These are phyloP conservation scores for Echinarachnius parma DNA, from an alignment of 53 echinoderm and acorn worm species.

Conservation along the genomic window DNA sequence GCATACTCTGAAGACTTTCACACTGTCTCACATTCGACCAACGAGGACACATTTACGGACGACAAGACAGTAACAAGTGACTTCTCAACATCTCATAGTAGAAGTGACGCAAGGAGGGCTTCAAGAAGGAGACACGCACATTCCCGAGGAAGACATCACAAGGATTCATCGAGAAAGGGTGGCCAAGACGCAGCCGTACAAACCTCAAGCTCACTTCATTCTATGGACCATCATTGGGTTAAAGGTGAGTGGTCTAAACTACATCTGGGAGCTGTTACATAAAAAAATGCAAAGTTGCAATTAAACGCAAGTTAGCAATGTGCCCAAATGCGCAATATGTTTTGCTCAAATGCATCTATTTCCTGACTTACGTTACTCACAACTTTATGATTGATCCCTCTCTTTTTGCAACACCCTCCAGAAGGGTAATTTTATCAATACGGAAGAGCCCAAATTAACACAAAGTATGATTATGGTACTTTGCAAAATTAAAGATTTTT, in stretches of 20 bases:
- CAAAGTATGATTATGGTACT: no score
- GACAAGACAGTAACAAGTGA: conserved; percentile 23
- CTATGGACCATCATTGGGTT: conserved; percentile 24
- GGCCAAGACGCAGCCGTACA: conserved; percentile 30
- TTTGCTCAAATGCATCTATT: no score
- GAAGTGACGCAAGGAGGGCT: neutral
- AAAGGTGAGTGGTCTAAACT: conserved; percentile 17
- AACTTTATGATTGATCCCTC: no score
- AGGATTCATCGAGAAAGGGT: neutral
- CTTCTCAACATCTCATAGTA: conserved; percentile 20
- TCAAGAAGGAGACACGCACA: neutral
- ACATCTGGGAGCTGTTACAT: no score
- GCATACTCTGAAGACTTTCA: conserved; percentile 38
- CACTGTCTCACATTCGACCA: neutral
- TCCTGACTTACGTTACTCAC: no score
- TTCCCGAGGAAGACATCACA: neutral
- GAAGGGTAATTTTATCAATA: no score
- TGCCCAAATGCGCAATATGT: no score
- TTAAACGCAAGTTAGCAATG: no score
- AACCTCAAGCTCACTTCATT: conserved; percentile 11
- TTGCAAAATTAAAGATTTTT: no score
- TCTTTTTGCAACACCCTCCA: no score
- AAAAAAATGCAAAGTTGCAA: no score
- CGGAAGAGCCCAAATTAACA: no score
- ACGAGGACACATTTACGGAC: neutral